phyloP scores from a whole-genome alignment of 2,888 invertebrate species.

The Hirtodrosophila trivittata region DNA sequence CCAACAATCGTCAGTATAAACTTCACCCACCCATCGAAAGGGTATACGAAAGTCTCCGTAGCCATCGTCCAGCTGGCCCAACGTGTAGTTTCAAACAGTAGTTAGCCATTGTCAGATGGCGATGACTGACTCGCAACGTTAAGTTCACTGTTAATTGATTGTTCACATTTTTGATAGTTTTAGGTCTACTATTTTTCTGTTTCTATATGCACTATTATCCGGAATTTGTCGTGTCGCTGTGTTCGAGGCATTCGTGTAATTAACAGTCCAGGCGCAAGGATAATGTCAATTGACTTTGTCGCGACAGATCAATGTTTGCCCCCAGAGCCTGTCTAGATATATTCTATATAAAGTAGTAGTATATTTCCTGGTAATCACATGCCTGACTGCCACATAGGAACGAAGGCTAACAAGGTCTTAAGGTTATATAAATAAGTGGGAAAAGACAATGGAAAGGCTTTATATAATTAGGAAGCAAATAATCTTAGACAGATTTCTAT shows the following conservation, averaged over 20 bases:
- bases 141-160: constrained; percentile 67
- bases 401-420: not conserved
- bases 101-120: constrained; percentile 63
- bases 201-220: constrained; percentile 37
- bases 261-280: constrained; percentile 65
- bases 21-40: not conserved
- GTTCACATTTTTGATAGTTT: constrained; percentile 60
- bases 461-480: too few species aligned
- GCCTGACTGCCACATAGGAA: constrained; percentile 10
- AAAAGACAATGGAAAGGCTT: not conserved
- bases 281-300: constrained; percentile 70
- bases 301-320: constrained; percentile 64
- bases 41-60: not conserved
- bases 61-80: too few species aligned
- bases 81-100: constrained; percentile 57
- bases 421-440: not conserved
- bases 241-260: constrained; percentile 52
- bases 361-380: constrained; percentile 56
- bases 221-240: constrained; percentile 65
- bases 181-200: constrained; percentile 45
- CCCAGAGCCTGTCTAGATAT: constrained; percentile 36
- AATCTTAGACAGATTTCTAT: too few species aligned
- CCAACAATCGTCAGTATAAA: too few species aligned
- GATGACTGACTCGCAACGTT: constrained; percentile 50
- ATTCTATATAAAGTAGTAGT: constrained; percentile 1